Conservation (phyloP, 2,888 invertebrate species). For the Axea sp. region DNA sequence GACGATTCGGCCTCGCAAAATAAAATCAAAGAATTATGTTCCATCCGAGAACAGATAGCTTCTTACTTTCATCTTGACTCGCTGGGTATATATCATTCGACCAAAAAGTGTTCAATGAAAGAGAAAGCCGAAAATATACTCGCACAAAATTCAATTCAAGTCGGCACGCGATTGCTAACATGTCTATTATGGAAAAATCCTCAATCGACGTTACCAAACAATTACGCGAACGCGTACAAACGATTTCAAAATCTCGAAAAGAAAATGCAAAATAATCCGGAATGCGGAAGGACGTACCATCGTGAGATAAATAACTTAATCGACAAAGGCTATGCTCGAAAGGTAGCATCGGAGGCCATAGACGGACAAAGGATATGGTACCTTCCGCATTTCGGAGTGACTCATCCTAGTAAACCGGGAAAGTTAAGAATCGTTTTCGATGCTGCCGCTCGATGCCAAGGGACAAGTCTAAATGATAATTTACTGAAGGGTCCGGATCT, state of each 20-base stretch:
- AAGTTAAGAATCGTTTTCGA: conserved; percentile 3
- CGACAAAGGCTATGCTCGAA: background rate
- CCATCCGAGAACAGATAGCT: background rate
- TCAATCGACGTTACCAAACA: background rate
- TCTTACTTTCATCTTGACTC: background rate
- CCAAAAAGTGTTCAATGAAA: background rate
- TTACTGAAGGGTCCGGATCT: background rate
- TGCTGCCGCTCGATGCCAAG: background rate
- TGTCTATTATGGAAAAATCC: conserved; percentile 14
- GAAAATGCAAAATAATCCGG: background rate
- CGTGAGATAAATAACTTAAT: background rate
- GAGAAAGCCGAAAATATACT: background rate
- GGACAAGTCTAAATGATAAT: background rate
- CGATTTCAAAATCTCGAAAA: background rate
- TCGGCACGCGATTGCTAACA: conserved; percentile 27
- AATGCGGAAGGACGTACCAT: too few relatives aligned
- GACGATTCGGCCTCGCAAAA: too few relatives aligned
- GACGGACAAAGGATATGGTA: conserved; percentile 1
- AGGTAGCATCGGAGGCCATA: background rate
- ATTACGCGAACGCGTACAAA: conserved; percentile 7
- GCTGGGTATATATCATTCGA: background rate
- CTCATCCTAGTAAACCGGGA: background rate
- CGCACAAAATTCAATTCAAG: background rate
- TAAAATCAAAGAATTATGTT: too few relatives aligned
- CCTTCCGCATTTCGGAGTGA: background rate